Percentiles rank a stretch among this genome's conserved stretches.
These are phyloP conservation scores for Hippocampus abdominalis DNA, from an alignment of 2,113 vertebrate species.

Conservation along the genomic window DNA sequence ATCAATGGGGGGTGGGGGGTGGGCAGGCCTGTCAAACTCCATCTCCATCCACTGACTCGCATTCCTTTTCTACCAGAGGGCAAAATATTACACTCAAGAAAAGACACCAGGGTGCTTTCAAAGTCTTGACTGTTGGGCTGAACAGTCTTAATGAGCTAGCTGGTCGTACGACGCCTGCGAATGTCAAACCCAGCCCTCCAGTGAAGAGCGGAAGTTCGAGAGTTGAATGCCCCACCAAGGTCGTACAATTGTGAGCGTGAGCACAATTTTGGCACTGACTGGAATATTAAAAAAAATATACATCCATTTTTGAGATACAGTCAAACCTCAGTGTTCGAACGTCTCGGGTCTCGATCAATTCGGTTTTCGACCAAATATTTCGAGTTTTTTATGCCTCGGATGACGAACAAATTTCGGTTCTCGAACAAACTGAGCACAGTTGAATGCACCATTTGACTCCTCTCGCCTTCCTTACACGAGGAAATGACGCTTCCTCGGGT, in stretches of 20 bases:
- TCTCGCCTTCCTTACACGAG: too few species aligned
- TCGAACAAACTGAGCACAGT: too few species aligned
- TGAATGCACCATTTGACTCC: too few species aligned
- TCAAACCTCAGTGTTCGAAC: too few species aligned
- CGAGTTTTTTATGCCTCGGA: too few species aligned
- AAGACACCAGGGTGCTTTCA: slow-evolving; percentile 28
- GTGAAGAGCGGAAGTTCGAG: background rate
- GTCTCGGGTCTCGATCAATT: too few species aligned
- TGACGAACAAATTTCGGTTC: too few species aligned
- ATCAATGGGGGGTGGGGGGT: slow-evolving; percentile 37
- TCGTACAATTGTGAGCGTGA: background rate
- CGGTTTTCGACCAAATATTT: too few species aligned
- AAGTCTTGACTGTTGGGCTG: slow-evolving; percentile 10
- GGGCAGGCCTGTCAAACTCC: slow-evolving; percentile 46
- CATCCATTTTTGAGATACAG: too few species aligned
- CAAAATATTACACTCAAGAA: slow-evolving; percentile 22
- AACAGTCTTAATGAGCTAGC: slow-evolving; percentile 18
- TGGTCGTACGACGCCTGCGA: slow-evolving; percentile 7
- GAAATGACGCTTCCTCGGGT: too few species aligned
- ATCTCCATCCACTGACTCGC: slow-evolving; percentile 32
- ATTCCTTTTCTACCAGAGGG: slow-evolving; percentile 24
- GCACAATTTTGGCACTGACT: background rate
- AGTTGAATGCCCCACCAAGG: background rate
- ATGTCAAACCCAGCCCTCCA: slow-evolving; percentile 19
- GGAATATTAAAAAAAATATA: too few species aligned